Evolutionary conservation across 1,140 invertebrate species (phyloP).

Genomic region (Harpegnathos saltator): DNA sequence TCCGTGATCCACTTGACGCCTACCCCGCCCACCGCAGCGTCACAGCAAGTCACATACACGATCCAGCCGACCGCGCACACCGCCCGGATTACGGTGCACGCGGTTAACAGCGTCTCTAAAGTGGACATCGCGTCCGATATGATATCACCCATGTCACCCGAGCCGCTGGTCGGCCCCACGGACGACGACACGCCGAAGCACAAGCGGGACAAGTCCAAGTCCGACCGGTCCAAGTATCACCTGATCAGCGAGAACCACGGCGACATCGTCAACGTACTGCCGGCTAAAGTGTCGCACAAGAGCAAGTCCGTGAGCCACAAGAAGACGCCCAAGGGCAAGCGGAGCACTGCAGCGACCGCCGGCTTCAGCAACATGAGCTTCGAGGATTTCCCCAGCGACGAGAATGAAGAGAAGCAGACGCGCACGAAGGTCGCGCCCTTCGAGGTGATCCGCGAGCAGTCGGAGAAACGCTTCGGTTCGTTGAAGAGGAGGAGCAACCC

Average conservation of each 20-base stretch:
- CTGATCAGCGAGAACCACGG: constrained; percentile 84
- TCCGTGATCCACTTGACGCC: constrained; percentile 48
- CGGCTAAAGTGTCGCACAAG: constrained; percentile 76
- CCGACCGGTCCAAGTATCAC: constrained; percentile 86
- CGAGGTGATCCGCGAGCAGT: constrained; percentile 88
- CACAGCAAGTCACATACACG: constrained; percentile 69
- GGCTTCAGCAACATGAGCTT: constrained; percentile 93
- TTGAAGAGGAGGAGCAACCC: constrained; percentile 89
- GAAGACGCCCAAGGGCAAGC: constrained; percentile 80
- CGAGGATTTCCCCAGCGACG: constrained; percentile 91
- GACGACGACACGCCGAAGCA: constrained; percentile 74
- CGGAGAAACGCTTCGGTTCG: constrained; percentile 88
- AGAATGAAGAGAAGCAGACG: constrained; percentile 83
- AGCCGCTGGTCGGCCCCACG: constrained; percentile 72
- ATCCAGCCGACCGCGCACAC: constrained; percentile 72
- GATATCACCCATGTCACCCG: constrained; percentile 80
- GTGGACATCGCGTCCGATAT: constrained; percentile 69
- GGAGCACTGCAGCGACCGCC: constrained; percentile 75
- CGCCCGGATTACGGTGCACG: constrained; percentile 73
- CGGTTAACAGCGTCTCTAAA: constrained; percentile 75
- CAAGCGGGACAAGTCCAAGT: constrained; percentile 85
- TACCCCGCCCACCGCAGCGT: constrained; percentile 77
- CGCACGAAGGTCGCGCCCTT: constrained; percentile 86
- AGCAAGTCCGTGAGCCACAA: constrained; percentile 75
- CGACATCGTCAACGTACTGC: constrained; percentile 77